Percentiles rank a stretch among this genome's conserved stretches.
Evolutionary conservation across 2,888 invertebrate genomes (phyloP).

Genomic region (Aphrophora alni): DNA sequence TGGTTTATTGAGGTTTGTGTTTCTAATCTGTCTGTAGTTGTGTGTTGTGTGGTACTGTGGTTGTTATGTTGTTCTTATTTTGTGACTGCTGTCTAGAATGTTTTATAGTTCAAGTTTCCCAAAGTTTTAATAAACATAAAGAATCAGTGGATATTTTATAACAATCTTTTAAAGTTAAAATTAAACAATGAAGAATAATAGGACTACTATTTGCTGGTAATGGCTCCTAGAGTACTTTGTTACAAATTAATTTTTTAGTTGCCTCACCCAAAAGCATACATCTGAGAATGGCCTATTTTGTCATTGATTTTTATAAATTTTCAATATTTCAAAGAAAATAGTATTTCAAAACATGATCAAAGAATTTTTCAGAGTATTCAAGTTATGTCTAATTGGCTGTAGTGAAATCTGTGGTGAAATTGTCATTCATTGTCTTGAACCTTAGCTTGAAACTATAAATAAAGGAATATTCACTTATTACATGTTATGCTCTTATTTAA

Average conservation of each 20-base stretch:
- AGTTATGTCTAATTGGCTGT: no score
- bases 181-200: background rate
- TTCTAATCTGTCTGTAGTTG: background rate
- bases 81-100: background rate
- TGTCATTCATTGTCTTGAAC: no score
- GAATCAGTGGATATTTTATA: background rate
- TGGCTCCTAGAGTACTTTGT: background rate
- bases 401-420: no score
- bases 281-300: background rate
- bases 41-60: background rate
- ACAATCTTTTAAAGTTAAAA: background rate
- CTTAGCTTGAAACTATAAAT: no score
- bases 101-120: background rate
- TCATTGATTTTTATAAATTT: background rate
- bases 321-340: background rate
- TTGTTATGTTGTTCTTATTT: background rate
- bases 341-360: background rate
- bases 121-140: background rate
- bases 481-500: no score
- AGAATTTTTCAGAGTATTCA: no score
- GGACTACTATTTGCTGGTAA: background rate
- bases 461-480: no score
- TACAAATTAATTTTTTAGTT: background rate
- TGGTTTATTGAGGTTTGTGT: background rate
- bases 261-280: background rate